These are phyloP conservation scores for Australoheros scitulus DNA, from an alignment of 2,113 vertebrate genomes.

Conservation along the genomic window DNA sequence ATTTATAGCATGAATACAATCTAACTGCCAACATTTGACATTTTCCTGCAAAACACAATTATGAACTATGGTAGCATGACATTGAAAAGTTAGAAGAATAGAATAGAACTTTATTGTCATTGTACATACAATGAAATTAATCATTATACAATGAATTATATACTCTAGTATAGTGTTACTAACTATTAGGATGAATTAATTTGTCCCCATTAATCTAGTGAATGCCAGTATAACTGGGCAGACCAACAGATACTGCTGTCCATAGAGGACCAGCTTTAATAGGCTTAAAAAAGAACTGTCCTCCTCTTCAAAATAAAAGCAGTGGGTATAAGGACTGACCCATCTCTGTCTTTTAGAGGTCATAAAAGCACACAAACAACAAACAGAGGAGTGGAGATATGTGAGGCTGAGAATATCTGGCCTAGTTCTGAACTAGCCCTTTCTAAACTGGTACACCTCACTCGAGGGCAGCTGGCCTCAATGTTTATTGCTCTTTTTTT, in stretches of 20 bases:
- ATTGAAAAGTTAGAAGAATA: not conserved
- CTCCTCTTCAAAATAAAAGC: not conserved
- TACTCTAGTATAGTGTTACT: not conserved
- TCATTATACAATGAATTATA: too few species aligned
- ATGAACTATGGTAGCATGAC: not conserved
- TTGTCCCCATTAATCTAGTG: not conserved
- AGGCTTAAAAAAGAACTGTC: not conserved
- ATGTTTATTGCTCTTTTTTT: conserved; percentile 54
- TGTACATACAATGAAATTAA: too few species aligned
- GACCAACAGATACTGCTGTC: not conserved
- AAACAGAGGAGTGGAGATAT: conserved; percentile 14
- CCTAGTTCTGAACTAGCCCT: conserved; percentile 53
- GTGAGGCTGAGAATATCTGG: conserved; percentile 57
- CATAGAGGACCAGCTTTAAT: not conserved
- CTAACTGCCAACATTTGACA: not conserved
- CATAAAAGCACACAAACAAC: conserved; percentile 35
- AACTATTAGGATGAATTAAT: not conserved
- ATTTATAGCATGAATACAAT: not conserved
- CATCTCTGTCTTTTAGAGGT: conserved; percentile 37
- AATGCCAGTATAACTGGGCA: not conserved
- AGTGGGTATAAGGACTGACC: conserved; percentile 10
- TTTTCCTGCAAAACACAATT: not conserved
- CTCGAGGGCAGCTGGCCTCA: conserved; percentile 52
- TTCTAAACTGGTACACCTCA: conserved; percentile 49
- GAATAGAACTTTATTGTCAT: too few species aligned